These are phyloP conservation scores for Petrocephalus sullivani DNA, from an alignment of 2,797 vertebrate genomes.

Conservation along the genomic window DNA sequence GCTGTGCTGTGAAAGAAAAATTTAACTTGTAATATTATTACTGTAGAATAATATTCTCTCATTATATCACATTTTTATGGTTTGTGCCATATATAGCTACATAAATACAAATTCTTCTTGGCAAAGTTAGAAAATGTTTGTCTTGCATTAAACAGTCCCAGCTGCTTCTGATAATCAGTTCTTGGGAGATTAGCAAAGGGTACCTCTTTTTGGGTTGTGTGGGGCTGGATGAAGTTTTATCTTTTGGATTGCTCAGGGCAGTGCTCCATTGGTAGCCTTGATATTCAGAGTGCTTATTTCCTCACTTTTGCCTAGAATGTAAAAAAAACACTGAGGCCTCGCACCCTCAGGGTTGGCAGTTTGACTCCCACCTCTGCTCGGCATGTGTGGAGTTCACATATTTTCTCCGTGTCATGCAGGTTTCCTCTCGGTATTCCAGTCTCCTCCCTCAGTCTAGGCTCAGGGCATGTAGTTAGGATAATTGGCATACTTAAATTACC, in stretches of 20 bases:
- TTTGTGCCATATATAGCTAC: neutral
- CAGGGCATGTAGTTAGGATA: neutral
- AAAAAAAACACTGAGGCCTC: neutral
- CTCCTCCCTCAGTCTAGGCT: neutral
- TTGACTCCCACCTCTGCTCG: neutral
- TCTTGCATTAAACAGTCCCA: neutral
- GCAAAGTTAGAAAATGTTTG: neutral
- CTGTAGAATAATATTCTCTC: neutral
- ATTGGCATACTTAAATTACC: neutral
- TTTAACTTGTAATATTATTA: neutral
- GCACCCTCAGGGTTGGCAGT: neutral
- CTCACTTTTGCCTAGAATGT: neutral
- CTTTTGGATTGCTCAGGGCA: neutral
- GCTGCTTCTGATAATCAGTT: neutral
- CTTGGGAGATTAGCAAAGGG: neutral
- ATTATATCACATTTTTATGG: neutral
- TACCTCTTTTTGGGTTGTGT: neutral
- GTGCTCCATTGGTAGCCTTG: neutral
- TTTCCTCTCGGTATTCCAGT: neutral
- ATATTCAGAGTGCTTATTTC: neutral
- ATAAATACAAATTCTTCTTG: neutral
- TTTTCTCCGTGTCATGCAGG: neutral
- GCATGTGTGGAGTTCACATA: neutral
- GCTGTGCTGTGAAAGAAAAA: neutral
- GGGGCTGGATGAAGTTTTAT: neutral